A percentile compares a stretch with the other conserved stretches of the same genome.
Evolutionary conservation across 2,113 vertebrate species (phyloP).

Genomic region (Mormoops blainvillei): DNA sequence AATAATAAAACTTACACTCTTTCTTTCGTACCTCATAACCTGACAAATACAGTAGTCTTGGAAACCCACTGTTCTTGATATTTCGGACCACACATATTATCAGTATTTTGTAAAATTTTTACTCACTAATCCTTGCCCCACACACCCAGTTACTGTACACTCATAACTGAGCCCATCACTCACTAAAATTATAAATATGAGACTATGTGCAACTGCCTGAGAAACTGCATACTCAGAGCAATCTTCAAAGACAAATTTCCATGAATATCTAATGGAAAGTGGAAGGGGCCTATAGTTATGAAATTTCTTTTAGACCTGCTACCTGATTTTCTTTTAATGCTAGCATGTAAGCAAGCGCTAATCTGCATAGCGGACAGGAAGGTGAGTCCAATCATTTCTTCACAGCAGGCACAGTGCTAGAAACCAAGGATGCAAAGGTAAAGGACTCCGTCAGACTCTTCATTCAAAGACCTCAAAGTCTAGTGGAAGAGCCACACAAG

Average conservation of each 20-base stretch:
- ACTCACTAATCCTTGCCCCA: background rate
- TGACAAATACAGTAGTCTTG: slow-evolving; percentile 1
- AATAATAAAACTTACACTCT: slow-evolving; percentile 27
- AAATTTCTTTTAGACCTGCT: slow-evolving; percentile 52
- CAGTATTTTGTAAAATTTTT: slow-evolving; percentile 17
- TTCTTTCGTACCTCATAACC: slow-evolving; percentile 19
- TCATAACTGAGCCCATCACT: slow-evolving; percentile 22
- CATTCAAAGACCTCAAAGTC: slow-evolving; percentile 24
- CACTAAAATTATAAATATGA: slow-evolving; percentile 36
- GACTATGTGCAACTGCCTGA: background rate
- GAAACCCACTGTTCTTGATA: slow-evolving; percentile 12
- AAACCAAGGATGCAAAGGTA: slow-evolving; percentile 44
- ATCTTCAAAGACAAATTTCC: slow-evolving; percentile 41
- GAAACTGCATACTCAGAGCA: slow-evolving; percentile 45
- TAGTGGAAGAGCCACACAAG: background rate
- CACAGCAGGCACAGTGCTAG: slow-evolving; percentile 35
- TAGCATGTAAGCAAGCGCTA: slow-evolving; percentile 36
- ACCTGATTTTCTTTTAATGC: slow-evolving; percentile 53
- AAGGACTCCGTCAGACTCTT: slow-evolving; percentile 31
- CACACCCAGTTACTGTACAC: background rate
- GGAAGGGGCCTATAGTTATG: slow-evolving; percentile 16
- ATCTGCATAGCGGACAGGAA: slow-evolving; percentile 58
- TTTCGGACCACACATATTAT: background rate
- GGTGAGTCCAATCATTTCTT: slow-evolving; percentile 35
- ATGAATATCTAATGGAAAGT: slow-evolving; percentile 46